Conservation (phyloP, 2,888 invertebrate species). For the Heteropelma amictum region DNA sequence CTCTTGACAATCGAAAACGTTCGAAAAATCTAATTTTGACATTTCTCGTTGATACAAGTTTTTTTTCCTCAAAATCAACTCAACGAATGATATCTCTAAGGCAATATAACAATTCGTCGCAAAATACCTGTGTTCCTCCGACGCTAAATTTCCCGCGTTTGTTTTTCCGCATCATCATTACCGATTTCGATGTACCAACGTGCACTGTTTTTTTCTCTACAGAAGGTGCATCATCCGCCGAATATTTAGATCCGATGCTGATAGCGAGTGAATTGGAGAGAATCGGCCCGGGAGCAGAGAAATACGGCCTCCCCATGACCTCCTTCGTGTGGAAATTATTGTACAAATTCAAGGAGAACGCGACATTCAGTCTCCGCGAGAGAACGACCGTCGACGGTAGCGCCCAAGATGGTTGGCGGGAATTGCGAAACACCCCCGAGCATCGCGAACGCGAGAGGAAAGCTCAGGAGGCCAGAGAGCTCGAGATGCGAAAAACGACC, state of each 20-base stretch:
- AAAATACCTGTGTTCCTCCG: too few species aligned
- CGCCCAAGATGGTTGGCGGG: slow-evolving; percentile 62
- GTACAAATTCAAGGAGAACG: slow-evolving; percentile 77
- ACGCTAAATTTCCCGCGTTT: too few species aligned
- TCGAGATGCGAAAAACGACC: slow-evolving; percentile 54
- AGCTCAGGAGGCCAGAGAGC: slow-evolving; percentile 57
- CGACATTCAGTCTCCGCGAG: slow-evolving; percentile 71
- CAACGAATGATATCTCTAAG: background rate
- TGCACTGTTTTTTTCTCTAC: background rate
- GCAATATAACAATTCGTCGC: too few species aligned
- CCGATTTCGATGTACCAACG: too few species aligned
- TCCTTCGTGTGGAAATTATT: slow-evolving; percentile 83
- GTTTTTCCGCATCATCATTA: too few species aligned
- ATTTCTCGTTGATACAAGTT: background rate
- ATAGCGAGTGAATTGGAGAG: slow-evolving; percentile 75
- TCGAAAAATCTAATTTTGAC: background rate
- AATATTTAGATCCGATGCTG: slow-evolving; percentile 75
- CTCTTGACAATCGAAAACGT: background rate
- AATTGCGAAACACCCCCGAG: slow-evolving; percentile 64
- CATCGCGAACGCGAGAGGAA: slow-evolving; percentile 65
- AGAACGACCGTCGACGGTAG: slow-evolving; percentile 61
- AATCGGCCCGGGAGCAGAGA: slow-evolving; percentile 75
- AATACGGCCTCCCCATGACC: slow-evolving; percentile 81
- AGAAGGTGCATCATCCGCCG: slow-evolving; percentile 74
- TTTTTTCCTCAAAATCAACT: background rate